These are phyloP conservation scores for Coelopa frigida DNA, from an alignment of 1,140 invertebrate species.

Conservation along the genomic window DNA sequence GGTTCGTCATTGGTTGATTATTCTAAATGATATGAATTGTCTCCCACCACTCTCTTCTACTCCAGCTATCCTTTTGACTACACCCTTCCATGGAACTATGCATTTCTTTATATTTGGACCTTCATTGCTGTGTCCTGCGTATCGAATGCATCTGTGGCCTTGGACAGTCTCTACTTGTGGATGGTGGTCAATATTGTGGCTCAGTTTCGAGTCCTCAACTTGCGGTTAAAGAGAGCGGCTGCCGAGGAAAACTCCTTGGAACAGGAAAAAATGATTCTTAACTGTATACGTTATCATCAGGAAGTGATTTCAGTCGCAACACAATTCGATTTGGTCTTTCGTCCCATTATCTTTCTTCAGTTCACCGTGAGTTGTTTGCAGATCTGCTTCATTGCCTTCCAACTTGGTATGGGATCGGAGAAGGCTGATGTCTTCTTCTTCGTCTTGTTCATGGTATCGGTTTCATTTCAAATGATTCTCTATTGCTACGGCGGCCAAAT, in stretches of 20 bases:
- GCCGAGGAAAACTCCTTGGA: neutral
- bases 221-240: neutral
- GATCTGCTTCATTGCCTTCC: conserved; percentile 8
- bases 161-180: conserved; percentile 8
- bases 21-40: no score
- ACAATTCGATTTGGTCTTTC: conserved; percentile 3
- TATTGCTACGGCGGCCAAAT: conserved; percentile 8
- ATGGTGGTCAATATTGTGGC: conserved; percentile 3
- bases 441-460: conserved; percentile 1
- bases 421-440: conserved; percentile 2
- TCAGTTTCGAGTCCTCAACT: conserved; percentile 3
- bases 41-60: neutral
- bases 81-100: neutral
- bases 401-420: conserved; percentile 1
- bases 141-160: neutral
- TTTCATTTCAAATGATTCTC: conserved; percentile 5
- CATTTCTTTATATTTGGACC: neutral
- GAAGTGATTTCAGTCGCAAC: neutral
- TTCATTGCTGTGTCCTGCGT: neutral
- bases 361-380: conserved; percentile 1
- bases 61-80: conserved; percentile 4
- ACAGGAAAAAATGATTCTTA: neutral
- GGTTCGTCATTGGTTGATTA: no score
- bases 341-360: conserved; percentile 2
- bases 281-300: conserved; percentile 8